Conservation (phyloP, 2,888 invertebrate species). For the Himalopsyche tibetana region DNA sequence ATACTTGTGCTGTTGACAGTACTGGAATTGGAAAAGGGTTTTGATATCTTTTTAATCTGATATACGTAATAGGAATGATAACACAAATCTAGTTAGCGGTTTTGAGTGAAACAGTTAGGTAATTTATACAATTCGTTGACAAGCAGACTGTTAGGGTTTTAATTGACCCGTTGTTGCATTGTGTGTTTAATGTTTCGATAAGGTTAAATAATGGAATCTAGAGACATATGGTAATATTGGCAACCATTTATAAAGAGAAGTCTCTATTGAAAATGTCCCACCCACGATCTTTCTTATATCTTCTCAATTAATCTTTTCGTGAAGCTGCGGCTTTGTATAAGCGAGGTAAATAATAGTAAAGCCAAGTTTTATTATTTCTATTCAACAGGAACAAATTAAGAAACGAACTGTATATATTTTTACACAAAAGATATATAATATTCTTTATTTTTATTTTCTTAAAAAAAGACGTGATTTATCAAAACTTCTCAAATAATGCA, state of each 20-base stretch:
- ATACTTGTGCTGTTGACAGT: too few species aligned
- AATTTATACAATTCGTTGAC: not conserved
- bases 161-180: conserved; percentile 40
- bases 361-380: not conserved
- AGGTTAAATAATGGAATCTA: conserved; percentile 34
- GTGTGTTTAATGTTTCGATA: conserved; percentile 1
- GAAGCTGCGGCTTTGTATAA: conserved; percentile 21
- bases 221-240: conserved; percentile 38
- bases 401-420: too few species aligned
- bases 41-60: not conserved
- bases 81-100: conserved; percentile 20
- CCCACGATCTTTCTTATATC: conserved; percentile 33
- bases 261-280: conserved; percentile 12
- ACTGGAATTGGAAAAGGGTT: not conserved
- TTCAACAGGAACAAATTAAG: not conserved
- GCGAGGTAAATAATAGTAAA: not conserved
- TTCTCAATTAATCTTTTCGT: conserved; percentile 37
- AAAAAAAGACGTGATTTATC: too few species aligned
- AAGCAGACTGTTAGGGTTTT: not conserved
- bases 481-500: too few species aligned
- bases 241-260: conserved; percentile 29
- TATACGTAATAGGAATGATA: not conserved
- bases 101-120: not conserved
- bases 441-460: too few species aligned
- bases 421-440: too few species aligned